Base-by-base conservation (phyloP, 64 coral and sea anemone species). In the Montipora foliosa region DNA sequence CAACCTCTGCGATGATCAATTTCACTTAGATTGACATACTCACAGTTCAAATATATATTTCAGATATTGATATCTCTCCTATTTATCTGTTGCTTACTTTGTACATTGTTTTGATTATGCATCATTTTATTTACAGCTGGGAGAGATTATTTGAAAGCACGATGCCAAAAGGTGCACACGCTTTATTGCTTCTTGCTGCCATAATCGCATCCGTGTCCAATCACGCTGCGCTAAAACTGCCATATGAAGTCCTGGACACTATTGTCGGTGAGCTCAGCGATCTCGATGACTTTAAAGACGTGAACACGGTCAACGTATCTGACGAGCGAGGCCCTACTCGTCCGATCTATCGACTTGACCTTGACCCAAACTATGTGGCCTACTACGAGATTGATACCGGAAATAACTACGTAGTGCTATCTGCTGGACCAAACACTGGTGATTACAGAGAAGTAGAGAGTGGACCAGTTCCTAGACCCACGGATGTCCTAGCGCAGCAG, bases 261-360 rank as follows among this genome's bases (percentile, higher is more conserved):
- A 70, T 70, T 19, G 17, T 70, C 16, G 24, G 24, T 24, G 67
- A 70, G 17, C 67, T n/a, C 67, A 70, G 14, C 17, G 15, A 70
- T n/a, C 1, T 16, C 6, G 67, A 70, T 70, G 67, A 70, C 67
- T 70, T 4, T n/a, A 70, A 19, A 70, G 17, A 70, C 5, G 3
- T 70, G 5, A 70, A 70, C 21, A 14, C 3, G 3, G 67, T 70
- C 17, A 70, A 70, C 17, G 67, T 70, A 19, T 87, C 16, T 47
- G 49, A 67, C 49, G 74, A 51, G 6, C 82, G 2, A 15, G 25
- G 8, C 77, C 67, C 71, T 47, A 90, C 70, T 13, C 49, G 69
- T 49, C 49, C 70, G 3, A 78, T 94, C 47, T 94, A 94, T 59
- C 87, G 93, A 78, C 89, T 89, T 69, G 93, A 94, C 87, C 93